phyloP scores from a whole-genome alignment of 2,113 vertebrate genomes.

The Pollachius pollachius region DNA sequence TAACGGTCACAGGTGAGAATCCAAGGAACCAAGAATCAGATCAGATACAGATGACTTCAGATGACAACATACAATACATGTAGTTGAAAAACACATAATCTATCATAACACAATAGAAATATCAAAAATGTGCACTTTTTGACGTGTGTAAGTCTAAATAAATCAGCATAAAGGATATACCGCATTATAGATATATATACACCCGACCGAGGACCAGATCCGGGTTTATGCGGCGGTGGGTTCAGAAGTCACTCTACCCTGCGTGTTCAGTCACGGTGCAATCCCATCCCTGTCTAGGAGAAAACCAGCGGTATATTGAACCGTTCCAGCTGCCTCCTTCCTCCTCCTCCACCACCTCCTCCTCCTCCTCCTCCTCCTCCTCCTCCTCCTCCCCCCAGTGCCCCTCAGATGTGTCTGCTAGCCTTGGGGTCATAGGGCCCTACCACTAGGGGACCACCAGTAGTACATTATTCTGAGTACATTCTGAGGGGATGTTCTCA shows the following conservation, averaged over 20 bases:
- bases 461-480: not conserved
- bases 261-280: constrained; percentile 56
- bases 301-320: constrained; percentile 21
- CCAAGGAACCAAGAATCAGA: not conserved
- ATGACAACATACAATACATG: too few species aligned
- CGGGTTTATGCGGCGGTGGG: constrained; percentile 63
- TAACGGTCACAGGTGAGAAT: constrained; percentile 65
- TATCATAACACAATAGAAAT: too few species aligned
- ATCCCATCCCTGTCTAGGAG: constrained; percentile 39
- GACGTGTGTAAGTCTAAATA: too few species aligned
- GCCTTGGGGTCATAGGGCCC: constrained; percentile 43
- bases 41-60: too few species aligned
- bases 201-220: constrained; percentile 39
- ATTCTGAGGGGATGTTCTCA: not conserved
- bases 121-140: too few species aligned
- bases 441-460: constrained; percentile 58
- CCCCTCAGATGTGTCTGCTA: constrained; percentile 43
- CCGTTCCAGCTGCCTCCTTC: not conserved
- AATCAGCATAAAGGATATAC: too few species aligned
- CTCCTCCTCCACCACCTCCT: too few species aligned
- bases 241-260: constrained; percentile 61
- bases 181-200: too few species aligned
- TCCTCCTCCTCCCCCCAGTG: not conserved
- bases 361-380: too few species aligned
- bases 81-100: too few species aligned